Percentiles rank a stretch among this genome's conserved stretches.
Conservation (phyloP, 1,140 invertebrate species). For the Mamestra configurata region DNA sequence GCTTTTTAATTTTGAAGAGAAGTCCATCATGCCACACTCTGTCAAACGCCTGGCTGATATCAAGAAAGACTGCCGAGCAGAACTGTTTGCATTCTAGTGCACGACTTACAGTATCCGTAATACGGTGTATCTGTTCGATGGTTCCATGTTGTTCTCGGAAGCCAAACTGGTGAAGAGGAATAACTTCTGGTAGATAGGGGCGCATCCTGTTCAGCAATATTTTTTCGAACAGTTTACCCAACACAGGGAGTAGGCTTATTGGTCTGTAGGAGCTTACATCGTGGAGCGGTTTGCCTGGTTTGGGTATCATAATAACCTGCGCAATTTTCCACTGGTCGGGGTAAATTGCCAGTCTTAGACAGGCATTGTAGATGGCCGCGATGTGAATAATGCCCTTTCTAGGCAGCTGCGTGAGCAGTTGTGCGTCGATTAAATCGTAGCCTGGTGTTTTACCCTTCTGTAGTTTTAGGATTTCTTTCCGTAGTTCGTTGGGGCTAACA, state of each 20-base stretch:
- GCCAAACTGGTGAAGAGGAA: constrained; percentile 38
- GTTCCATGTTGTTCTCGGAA: constrained; percentile 41
- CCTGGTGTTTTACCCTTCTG: not conserved
- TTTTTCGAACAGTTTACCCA: constrained; percentile 27
- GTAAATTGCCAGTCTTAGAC: constrained; percentile 7
- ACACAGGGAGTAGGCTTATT: constrained; percentile 20
- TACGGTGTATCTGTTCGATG: not conserved
- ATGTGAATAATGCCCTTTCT: not conserved
- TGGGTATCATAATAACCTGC: constrained; percentile 41
- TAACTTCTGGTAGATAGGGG: not conserved
- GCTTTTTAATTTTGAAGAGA: not conserved
- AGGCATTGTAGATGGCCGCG: not conserved
- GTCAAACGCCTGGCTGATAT: constrained; percentile 23
- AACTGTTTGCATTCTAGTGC: constrained; percentile 29
- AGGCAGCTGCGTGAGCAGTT: constrained; percentile 19
- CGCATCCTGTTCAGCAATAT: constrained; percentile 23
- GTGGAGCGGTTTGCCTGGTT: constrained; percentile 36
- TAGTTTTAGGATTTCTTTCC: not conserved
- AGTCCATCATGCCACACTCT: constrained; percentile 5
- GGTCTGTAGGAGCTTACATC: constrained; percentile 38
- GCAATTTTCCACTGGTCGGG: constrained; percentile 35
- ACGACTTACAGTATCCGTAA: not conserved
- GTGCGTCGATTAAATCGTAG: constrained; percentile 2
- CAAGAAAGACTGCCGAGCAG: constrained; percentile 28
- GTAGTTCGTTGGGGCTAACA: constrained; percentile 1